Conservation (phyloP, 2,797 vertebrate genomes). For the Pangasius macronema region DNA sequence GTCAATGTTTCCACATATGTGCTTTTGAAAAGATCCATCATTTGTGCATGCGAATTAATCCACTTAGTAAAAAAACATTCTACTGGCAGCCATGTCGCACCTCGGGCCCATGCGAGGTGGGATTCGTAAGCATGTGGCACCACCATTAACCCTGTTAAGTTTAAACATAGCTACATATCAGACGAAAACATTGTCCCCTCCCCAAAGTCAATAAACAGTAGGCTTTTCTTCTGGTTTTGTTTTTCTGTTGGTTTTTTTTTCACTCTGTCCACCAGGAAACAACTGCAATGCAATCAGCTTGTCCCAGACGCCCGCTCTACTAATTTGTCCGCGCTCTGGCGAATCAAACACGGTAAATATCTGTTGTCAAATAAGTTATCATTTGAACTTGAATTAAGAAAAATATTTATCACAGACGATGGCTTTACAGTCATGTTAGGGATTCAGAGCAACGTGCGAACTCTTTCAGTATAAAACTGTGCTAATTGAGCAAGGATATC, state of each 20-base stretch:
- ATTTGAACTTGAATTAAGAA: not conserved
- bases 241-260: not conserved
- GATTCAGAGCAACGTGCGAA: constrained; percentile 15
- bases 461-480: constrained; percentile 58
- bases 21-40: not conserved
- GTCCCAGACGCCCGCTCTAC: not conserved
- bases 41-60: not conserved
- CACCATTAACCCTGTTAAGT: not conserved
- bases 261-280: not conserved
- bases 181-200: not conserved
- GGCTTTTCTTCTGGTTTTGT: not conserved
- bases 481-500: constrained; percentile 58
- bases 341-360: not conserved
- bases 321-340: not conserved
- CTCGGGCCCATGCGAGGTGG: not conserved
- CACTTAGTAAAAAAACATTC: not conserved
- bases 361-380: not conserved
- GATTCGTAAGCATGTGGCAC: not conserved
- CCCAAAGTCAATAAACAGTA: not conserved
- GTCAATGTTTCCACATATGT: not conserved
- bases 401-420: not conserved
- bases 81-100: not conserved
- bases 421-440: constrained; percentile 42
- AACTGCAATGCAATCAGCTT: not conserved
- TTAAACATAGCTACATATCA: not conserved